Conservation (phyloP, 2,113 vertebrate genomes). For the Ailuropoda melanoleuca region DNA sequence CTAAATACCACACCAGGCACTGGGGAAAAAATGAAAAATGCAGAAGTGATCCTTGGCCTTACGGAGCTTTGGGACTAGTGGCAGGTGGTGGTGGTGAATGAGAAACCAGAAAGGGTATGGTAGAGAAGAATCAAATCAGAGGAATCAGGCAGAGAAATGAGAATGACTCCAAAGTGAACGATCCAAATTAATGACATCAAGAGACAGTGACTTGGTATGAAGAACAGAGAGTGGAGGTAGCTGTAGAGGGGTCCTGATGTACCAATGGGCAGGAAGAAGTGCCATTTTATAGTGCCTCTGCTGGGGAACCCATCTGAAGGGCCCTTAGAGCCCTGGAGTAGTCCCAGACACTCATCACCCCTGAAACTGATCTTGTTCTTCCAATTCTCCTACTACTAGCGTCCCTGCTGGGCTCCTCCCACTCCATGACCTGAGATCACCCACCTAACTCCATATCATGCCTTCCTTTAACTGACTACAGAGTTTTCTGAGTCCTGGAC, state of each 20-base stretch:
- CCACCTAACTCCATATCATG: not conserved
- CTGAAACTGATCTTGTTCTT: not conserved
- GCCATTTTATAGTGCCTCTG: not conserved
- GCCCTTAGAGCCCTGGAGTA: fast-evolving
- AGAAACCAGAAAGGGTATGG: not conserved
- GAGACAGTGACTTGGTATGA: fast-evolving
- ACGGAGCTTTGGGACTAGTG: not conserved
- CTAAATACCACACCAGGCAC: too few relatives aligned
- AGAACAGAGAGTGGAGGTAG: not conserved
- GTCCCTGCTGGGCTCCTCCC: not conserved
- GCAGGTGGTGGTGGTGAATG: not conserved
- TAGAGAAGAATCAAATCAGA: not conserved
- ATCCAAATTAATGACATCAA: not conserved
- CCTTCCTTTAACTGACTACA: not conserved
- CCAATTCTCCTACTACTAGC: not conserved
- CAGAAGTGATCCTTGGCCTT: not conserved
- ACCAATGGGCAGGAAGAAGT: not conserved
- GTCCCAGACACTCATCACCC: not conserved
- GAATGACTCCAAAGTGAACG: not conserved
- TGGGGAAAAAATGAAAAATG: not conserved
- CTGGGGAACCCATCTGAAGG: not conserved
- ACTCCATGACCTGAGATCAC: not conserved
- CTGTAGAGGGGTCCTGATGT: not conserved
- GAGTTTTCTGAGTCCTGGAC: not conserved
- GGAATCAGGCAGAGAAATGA: not conserved